phyloP scores from a whole-genome alignment of 2,797 vertebrate genomes.

The Jordanella pulchra region DNA sequence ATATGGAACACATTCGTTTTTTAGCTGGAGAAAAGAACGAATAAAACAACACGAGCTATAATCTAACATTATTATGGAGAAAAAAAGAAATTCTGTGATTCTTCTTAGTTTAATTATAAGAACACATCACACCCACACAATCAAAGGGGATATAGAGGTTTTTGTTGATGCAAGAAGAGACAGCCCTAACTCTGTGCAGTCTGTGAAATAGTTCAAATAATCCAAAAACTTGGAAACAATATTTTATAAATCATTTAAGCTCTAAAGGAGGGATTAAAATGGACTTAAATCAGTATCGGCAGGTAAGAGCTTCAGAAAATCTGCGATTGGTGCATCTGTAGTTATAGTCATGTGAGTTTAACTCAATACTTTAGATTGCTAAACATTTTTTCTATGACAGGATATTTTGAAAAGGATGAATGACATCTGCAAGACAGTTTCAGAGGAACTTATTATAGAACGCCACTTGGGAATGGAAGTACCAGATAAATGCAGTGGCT shows the following conservation, averaged over 20 bases:
- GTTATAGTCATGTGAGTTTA: not conserved
- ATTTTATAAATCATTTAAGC: not conserved
- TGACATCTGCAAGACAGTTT: constrained; percentile 13
- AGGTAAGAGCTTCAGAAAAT: not conserved
- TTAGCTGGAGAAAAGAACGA: not conserved
- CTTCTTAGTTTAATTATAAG: not conserved
- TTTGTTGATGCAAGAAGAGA: not conserved
- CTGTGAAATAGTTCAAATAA: not conserved
- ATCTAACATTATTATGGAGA: not conserved
- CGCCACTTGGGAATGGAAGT: constrained; percentile 19
- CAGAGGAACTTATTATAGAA: constrained; percentile 9
- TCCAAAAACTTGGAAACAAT: not conserved
- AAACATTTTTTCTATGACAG: not conserved
- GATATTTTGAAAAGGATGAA: not conserved
- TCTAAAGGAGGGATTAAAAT: not conserved
- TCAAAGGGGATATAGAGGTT: not conserved
- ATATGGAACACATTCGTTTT: not conserved
- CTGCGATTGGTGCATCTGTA: not conserved
- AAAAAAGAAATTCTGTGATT: not conserved
- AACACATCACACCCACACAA: no score
- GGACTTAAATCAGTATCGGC: not conserved
- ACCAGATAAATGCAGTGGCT: constrained; percentile 36
- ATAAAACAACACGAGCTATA: not conserved
- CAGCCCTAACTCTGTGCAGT: not conserved
- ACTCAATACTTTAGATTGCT: not conserved